Evolutionary conservation across 1,140 invertebrate genomes (phyloP), one percentile per base, ranked within the genome.

Genomic region (Goniozus legneri): DNA sequence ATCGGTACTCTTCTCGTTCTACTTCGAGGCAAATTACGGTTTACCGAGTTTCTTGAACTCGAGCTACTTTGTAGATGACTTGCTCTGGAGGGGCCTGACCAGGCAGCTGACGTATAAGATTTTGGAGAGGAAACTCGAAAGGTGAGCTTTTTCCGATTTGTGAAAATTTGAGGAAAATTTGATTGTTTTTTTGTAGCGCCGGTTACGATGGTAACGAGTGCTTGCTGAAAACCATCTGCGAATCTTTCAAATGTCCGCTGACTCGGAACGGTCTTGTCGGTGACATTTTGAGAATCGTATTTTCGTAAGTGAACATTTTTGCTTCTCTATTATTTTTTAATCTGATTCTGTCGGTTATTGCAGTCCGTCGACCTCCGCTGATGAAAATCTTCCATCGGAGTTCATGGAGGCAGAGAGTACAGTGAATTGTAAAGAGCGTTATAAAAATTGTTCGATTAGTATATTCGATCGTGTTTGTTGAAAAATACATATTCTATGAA

Each of bases 21-120:
- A 74, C 56, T 74, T 77, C 39, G 74, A 77, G 40, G 74, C 73
- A 6, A 76, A 76, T 64, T 77, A 77, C 32, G 35, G 7, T 3
- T 37, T 76, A 2, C 73, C 74, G 0, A 35, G 47, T 13, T 44
- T 57, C 22, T 61, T 57, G 46, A 67, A 57, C 24, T 46, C 51
- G 1, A 58, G 36, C 41, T 44, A 64, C 30, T 33, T 50, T 36
- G 57, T 64, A 1, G 55, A 53, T n/a, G 8, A 14, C 20, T 21
- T 58, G 59, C 21, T 47, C 55, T 3, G 20, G 27, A 57, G 68
- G 19, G 62, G 52, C 27, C 16, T 76, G 1, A 59, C 62, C 43
- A 58, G 74, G 20, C 60, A 54, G 34, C 41, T 73, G 30, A 46
- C 63, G 15, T 76, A 76, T 19, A 52, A 65, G 1, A 30, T 71